phyloP scores from a whole-genome alignment of 2,888 invertebrate genomes.

The Podotricha telesiphe region DNA sequence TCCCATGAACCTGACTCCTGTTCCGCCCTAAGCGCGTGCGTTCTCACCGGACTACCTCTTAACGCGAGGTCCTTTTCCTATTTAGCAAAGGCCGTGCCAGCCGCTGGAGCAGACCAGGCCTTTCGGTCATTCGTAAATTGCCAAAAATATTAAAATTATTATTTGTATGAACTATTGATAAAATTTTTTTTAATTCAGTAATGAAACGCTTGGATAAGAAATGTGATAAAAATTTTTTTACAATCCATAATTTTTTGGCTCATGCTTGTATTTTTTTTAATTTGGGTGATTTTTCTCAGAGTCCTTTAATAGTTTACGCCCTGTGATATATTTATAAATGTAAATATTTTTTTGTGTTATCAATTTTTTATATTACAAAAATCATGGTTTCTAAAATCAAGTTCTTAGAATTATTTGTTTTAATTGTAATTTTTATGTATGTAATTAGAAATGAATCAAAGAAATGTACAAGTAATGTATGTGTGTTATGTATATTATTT shows the following conservation, averaged over 20 bases:
- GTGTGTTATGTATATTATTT: slow-evolving; percentile 46
- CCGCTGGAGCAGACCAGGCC: slow-evolving; percentile 76
- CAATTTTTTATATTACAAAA: slow-evolving; percentile 63
- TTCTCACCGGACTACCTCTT: slow-evolving; percentile 87
- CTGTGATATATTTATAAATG: slow-evolving; percentile 72
- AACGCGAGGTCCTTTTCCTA: slow-evolving; percentile 88
- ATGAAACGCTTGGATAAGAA: too few relatives aligned
- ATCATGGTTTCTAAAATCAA: slow-evolving; percentile 69
- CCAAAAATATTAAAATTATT: slow-evolving; percentile 13
- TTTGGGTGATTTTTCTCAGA: background rate
- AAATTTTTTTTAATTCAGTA: background rate
- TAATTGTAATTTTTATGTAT: slow-evolving; percentile 15
- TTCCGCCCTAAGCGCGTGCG: slow-evolving; percentile 91
- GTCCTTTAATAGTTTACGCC: slow-evolving; percentile 40
- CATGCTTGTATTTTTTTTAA: background rate
- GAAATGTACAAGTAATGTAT: slow-evolving; percentile 17
- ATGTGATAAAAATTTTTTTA: background rate
- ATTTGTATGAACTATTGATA: background rate
- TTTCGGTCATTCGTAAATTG: slow-evolving; percentile 61
- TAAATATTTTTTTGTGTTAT: slow-evolving; percentile 68
- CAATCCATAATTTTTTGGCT: background rate
- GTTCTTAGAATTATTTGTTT: slow-evolving; percentile 16
- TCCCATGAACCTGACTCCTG: slow-evolving; percentile 92
- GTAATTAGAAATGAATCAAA: slow-evolving; percentile 35
- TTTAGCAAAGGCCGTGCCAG: slow-evolving; percentile 76